A percentile compares a stretch with the other conserved stretches of the same genome.
These are phyloP conservation scores for Diachrysia chrysitis DNA, from an alignment of 2,888 invertebrate species.

Conservation along the genomic window DNA sequence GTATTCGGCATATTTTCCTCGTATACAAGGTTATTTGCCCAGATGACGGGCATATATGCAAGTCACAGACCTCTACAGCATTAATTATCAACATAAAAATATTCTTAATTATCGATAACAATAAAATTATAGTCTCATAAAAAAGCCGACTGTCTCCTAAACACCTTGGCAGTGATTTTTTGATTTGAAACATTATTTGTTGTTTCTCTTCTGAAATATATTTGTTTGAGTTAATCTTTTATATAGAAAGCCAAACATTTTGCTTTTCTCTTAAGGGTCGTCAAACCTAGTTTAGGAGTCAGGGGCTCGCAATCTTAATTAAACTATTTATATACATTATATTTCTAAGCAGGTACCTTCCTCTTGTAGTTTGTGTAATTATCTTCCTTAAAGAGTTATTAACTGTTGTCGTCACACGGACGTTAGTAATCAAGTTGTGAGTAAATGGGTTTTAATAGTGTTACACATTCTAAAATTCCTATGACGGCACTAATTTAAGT, in stretches of 20 bases:
- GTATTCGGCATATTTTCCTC: conserved; percentile 33
- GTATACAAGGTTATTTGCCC: conserved; percentile 19
- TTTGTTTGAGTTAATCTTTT: not conserved
- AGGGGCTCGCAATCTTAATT: not conserved
- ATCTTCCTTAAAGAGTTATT: not conserved
- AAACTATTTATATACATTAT: not conserved
- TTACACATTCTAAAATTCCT: not conserved
- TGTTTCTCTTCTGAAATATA: not conserved
- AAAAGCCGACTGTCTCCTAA: not conserved
- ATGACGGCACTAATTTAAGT: not conserved
- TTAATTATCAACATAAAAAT: not conserved
- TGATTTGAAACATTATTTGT: not conserved
- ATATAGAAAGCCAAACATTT: too few relatives aligned
- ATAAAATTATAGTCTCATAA: not conserved
- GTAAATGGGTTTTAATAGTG: not conserved
- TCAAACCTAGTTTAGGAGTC: not conserved
- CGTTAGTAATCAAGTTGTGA: not conserved
- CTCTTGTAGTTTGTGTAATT: not conserved
- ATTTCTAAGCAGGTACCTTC: not conserved
- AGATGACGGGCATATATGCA: not conserved
- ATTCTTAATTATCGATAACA: not conserved
- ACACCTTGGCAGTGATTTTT: not conserved
- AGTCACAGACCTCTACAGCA: not conserved
- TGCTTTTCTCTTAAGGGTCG: not conserved
- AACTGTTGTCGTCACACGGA: not conserved